phyloP scores from a whole-genome alignment of 2,888 invertebrate species.

The Sepiola atlantica region DNA sequence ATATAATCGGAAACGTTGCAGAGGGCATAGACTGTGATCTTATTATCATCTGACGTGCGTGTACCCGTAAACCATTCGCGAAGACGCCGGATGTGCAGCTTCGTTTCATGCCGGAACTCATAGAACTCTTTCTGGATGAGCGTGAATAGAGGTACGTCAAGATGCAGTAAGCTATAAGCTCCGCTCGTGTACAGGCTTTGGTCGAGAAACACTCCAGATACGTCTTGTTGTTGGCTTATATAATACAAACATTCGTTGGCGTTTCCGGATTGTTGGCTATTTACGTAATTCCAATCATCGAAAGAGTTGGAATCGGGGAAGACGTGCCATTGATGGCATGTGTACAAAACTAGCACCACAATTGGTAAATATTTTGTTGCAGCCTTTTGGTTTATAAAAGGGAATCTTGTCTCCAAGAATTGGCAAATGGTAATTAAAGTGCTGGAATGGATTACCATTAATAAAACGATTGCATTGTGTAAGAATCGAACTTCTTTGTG shows the following conservation, averaged over 20 bases:
- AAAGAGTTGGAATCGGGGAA: slow-evolving; percentile 51
- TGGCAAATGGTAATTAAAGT: slow-evolving; percentile 49
- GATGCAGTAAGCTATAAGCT: slow-evolving; percentile 60
- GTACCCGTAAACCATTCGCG: not conserved
- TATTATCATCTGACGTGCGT: not conserved
- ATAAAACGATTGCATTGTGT: slow-evolving; percentile 61
- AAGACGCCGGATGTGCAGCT: not conserved
- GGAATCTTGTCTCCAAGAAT: not conserved
- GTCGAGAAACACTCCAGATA: slow-evolving; percentile 65
- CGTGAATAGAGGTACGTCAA: slow-evolving; percentile 60
- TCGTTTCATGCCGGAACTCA: slow-evolving; percentile 46
- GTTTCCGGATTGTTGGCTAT: slow-evolving; percentile 53
- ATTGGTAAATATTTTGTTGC: not conserved
- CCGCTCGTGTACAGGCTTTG: slow-evolving; percentile 59
- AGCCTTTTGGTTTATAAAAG: not conserved
- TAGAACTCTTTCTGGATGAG: slow-evolving; percentile 61
- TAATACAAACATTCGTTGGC: slow-evolving; percentile 61
- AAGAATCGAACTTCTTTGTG: slow-evolving; percentile 67
- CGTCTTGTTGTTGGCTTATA: slow-evolving; percentile 60
- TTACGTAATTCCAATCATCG: slow-evolving; percentile 56
- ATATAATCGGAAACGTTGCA: slow-evolving; percentile 61
- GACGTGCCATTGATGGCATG: slow-evolving; percentile 50
- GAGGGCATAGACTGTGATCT: slow-evolving; percentile 37
- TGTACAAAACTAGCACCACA: slow-evolving; percentile 36
- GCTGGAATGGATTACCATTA: slow-evolving; percentile 56